Conservation (phyloP, 2,797 vertebrate species). For the Jordanella pulchra region DNA sequence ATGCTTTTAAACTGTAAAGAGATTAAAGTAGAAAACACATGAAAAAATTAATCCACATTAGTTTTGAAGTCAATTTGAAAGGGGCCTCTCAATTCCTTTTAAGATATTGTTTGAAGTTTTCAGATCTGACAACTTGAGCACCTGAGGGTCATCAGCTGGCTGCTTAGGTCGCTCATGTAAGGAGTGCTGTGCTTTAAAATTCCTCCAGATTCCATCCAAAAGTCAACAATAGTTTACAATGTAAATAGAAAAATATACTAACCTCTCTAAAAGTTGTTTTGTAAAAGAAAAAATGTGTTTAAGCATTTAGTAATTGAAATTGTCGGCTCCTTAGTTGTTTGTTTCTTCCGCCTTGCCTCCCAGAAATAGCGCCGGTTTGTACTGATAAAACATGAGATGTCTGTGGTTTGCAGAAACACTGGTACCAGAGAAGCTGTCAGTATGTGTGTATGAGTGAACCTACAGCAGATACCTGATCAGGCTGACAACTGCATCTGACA, state of each 20-base stretch:
- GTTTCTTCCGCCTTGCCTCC: not conserved
- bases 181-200: not conserved
- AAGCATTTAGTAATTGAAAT: too few relatives aligned
- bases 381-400: slow-evolving; percentile 2
- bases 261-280: too few relatives aligned
- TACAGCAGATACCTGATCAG: slow-evolving; percentile 34
- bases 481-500: slow-evolving; percentile 49
- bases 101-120: not conserved
- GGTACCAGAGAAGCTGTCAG: slow-evolving; percentile 40
- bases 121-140: not conserved
- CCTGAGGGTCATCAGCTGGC: too few relatives aligned
- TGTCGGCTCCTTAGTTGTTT: not conserved
- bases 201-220: not conserved
- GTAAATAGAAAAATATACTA: too few relatives aligned
- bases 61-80: too few relatives aligned
- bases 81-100: not conserved
- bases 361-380: not conserved
- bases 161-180: too few relatives aligned
- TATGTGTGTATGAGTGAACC: slow-evolving; percentile 24
- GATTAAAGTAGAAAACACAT: too few relatives aligned
- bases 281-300: too few relatives aligned
- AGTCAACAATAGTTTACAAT: not conserved
- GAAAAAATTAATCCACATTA: too few relatives aligned
- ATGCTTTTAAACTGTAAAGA: too few relatives aligned
- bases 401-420: not conserved